These are phyloP conservation scores for Geophilus truncorum DNA, from an alignment of 2,888 invertebrate genomes.

Conservation along the genomic window DNA sequence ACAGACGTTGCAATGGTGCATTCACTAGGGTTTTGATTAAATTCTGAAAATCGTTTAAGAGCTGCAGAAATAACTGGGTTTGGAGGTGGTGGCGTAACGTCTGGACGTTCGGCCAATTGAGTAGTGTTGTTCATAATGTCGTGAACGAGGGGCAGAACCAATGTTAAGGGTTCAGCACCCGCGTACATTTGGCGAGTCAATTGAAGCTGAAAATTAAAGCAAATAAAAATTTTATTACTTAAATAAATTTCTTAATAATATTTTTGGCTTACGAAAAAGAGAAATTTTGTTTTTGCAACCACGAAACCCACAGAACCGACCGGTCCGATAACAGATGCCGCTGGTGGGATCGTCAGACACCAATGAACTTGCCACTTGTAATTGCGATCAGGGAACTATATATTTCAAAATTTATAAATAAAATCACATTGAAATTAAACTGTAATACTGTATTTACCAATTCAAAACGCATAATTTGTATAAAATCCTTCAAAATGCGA, in stretches of 20 bases:
- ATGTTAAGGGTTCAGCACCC: conserved; percentile 61
- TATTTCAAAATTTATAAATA: background rate
- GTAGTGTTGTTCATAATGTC: conserved; percentile 81
- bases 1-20: conserved; percentile 89
- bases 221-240: conserved; percentile 29
- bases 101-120: conserved; percentile 70
- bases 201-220: too few relatives aligned
- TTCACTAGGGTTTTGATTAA: conserved; percentile 52
- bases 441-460: conserved; percentile 48
- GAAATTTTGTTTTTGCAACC: conserved; percentile 76
- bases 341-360: conserved; percentile 87
- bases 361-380: conserved; percentile 86
- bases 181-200: conserved; percentile 60
- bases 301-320: conserved; percentile 82
- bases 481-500: conserved; percentile 83
- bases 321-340: conserved; percentile 78
- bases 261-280: conserved; percentile 84
- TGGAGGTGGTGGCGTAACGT: conserved; percentile 40
- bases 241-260: too few relatives aligned
- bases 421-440: background rate
- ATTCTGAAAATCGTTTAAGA: conserved; percentile 37
- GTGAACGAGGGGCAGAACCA: conserved; percentile 84
- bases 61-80: conserved; percentile 36
- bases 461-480: conserved; percentile 75
- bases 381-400: conserved; percentile 51